These are phyloP conservation scores for Epistrophe eligans DNA, from an alignment of 2,888 invertebrate species.

Conservation along the genomic window DNA sequence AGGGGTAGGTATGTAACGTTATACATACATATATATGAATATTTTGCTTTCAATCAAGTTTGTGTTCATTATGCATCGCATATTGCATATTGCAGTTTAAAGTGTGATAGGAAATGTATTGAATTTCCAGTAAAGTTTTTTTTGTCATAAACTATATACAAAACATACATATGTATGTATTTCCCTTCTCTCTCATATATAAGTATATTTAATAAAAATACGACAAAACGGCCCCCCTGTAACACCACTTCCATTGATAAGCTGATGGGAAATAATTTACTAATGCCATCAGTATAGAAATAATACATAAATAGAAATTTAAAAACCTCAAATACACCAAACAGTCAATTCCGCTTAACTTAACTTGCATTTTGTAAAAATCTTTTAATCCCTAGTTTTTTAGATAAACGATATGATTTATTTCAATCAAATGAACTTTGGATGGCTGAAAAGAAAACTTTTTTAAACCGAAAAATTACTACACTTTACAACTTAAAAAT, in stretches of 20 bases:
- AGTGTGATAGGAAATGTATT: constrained; percentile 30
- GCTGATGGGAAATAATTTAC: constrained; percentile 25
- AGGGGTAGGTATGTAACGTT: constrained; percentile 21
- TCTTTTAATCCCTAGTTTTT: no score
- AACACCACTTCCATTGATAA: constrained; percentile 51
- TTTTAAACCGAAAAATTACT: no score
- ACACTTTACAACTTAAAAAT: no score
- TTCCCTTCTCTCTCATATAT: background rate
- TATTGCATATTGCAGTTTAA: background rate
- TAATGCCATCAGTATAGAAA: background rate
- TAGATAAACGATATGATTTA: no score
- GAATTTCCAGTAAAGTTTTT: constrained; percentile 46
- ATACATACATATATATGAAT: constrained; percentile 24
- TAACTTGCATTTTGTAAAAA: background rate
- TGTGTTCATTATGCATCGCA: constrained; percentile 21
- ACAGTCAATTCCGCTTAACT: background rate
- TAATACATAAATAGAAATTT: background rate
- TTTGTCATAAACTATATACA: background rate
- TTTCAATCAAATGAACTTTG: no score
- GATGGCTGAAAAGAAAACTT: no score
- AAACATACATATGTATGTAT: no score
- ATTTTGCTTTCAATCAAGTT: constrained; percentile 46
- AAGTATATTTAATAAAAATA: background rate
- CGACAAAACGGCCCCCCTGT: constrained; percentile 7
- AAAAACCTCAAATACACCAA: background rate